A percentile compares a stretch with the other conserved stretches of the same genome.
These are phyloP conservation scores for Nyctalus aviator DNA, from an alignment of 2,797 vertebrate species.

Conservation along the genomic window DNA sequence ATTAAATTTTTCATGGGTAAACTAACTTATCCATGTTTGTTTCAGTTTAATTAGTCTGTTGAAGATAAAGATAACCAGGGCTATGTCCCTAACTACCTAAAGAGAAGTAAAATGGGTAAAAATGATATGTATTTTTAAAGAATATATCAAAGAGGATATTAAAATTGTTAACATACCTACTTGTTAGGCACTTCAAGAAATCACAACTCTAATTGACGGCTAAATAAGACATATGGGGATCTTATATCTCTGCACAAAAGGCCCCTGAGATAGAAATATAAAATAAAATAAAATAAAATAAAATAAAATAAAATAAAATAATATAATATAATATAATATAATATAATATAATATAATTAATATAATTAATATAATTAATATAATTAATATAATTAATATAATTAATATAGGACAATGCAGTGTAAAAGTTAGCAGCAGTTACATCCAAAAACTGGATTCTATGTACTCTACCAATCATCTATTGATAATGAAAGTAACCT, in stretches of 20 bases:
- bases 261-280: background rate
- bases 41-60: background rate
- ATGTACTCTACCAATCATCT: rapidly evolving
- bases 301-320: background rate
- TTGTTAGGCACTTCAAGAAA: background rate
- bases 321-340: background rate
- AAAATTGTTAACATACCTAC: background rate
- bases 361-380: background rate
- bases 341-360: background rate
- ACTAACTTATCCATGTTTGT: background rate
- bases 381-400: background rate
- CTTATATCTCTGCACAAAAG: background rate
- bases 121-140: background rate
- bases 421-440: background rate
- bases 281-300: background rate
- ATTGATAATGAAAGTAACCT: background rate
- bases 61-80: background rate
- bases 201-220: background rate
- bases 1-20: background rate
- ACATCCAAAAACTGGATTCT: background rate
- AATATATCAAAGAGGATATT: background rate
- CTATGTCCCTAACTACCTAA: background rate
- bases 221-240: background rate
- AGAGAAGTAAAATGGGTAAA: background rate
- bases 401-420: background rate